Evolutionary conservation across 35 echinoderm and acorn worm species (phyloP), one percentile per base, ranked within the genome.

Genomic region (Nesometra sesokonis): DNA sequence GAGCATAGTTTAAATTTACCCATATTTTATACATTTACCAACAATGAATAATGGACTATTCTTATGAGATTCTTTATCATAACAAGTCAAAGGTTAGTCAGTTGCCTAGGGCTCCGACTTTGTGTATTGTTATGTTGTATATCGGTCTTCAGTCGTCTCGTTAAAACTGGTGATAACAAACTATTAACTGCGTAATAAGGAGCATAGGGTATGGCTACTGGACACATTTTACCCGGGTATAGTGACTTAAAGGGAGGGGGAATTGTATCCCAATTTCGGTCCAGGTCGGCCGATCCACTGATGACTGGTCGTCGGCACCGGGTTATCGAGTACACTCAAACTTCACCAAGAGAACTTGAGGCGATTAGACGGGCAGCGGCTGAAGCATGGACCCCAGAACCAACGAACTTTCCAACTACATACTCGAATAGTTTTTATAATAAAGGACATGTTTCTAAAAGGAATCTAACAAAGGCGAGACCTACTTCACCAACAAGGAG

Each of bases 141-240:
- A 67, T 11, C 9, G 23, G 1, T 11, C 2, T 67, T 27, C 23
- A 67, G 23, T 67, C 52, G 52, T 67, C 1, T 67, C 52, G 21
- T 67, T 7, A 7, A 11, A 67, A 67, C 1, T 27, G 8, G 9
- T 67, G 23, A 27, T 13, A 67, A 27, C 23, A 67, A 27, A 67
- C 52, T 13, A 19, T 67, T 67, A 67, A 11, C 23, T 67, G 52
- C 23, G 2, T 11, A 79, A 79, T 0, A 35, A 38, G 52, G n/a
- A 79, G 33, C 4, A 15, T 0, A 30, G 7, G 84, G 13, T 5
- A 99, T 99, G 96, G 88, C 96, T 77, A 99, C 96, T 3, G 96
- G 96, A 82, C 96, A 99, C 47, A 88, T 97, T 81, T 79, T 99
- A 77, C 96, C 96, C 17, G 93, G 96, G 32, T 90, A 88, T 86